A percentile compares a stretch with the other conserved stretches of the same genome.
These are phyloP conservation scores for Fistularia commersonii DNA, from an alignment of 2,797 vertebrate species.

Conservation along the genomic window DNA sequence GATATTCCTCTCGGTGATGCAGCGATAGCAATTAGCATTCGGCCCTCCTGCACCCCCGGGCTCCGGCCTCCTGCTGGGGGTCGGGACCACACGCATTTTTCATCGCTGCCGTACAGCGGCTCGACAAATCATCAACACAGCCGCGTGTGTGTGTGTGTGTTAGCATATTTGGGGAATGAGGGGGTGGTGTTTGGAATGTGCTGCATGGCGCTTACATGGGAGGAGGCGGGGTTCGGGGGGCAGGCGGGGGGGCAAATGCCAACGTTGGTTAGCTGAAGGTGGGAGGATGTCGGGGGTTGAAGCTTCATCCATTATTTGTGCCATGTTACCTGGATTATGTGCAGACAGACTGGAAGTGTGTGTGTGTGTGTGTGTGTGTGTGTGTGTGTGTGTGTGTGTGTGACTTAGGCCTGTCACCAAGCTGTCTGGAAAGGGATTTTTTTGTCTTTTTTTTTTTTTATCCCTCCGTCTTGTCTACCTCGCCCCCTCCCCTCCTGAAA, in stretches of 20 bases:
- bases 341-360: conserved; percentile 37
- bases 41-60: conserved; percentile 42
- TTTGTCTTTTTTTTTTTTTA: conserved; percentile 43
- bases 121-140: conserved; percentile 59
- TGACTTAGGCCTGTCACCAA: conserved; percentile 58
- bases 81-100: conserved; percentile 31
- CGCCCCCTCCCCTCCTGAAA: conserved; percentile 10
- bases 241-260: conserved; percentile 43
- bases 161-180: too few relatives aligned
- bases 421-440: conserved; percentile 45
- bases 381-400: conserved; percentile 11
- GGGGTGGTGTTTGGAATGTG: too few relatives aligned
- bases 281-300: conserved; percentile 55
- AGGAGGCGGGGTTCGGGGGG: conserved; percentile 45
- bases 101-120: conserved; percentile 1
- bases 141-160: conserved; percentile 35
- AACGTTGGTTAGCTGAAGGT: conserved; percentile 51
- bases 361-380: too few relatives aligned
- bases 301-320: conserved; percentile 62
- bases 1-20: conserved; percentile 60
- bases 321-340: conserved; percentile 69
- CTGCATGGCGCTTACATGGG: conserved; percentile 51
- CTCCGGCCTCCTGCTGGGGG: conserved; percentile 52
- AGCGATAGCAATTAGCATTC: conserved; percentile 53
- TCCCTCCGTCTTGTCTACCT: conserved; percentile 15